A percentile compares a stretch with the other conserved stretches of the same genome.
Evolutionary conservation across 2,888 invertebrate genomes (phyloP).

Genomic region (Oscheius onirici): DNA sequence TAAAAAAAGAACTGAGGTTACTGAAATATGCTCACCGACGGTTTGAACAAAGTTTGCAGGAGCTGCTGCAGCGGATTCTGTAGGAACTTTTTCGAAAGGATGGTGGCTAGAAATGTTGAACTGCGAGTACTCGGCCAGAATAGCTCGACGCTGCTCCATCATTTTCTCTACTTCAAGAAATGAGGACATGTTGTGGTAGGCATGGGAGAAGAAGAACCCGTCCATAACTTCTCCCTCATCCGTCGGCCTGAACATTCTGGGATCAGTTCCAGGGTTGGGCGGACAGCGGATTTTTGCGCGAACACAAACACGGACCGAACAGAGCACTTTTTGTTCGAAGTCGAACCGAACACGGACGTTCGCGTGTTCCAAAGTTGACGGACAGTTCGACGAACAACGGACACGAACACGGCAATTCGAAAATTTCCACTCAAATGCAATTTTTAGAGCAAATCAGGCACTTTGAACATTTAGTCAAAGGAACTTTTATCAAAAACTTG

Average conservation of each 20-base stretch:
- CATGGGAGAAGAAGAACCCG: conserved; percentile 65
- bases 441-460: no score
- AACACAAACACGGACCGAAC: no score
- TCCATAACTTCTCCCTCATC: conserved; percentile 46
- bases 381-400: no score
- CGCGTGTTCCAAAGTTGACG: no score
- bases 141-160: conserved; percentile 49
- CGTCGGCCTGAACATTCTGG: conserved; percentile 1
- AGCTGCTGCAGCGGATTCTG: conserved; percentile 68
- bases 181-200: conserved; percentile 64
- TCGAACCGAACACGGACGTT: no score
- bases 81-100: conserved; percentile 66
- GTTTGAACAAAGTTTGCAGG: conserved; percentile 65
- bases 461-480: no score
- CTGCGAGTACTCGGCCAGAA: conserved; percentile 53
- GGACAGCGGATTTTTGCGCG: no score
- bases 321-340: no score
- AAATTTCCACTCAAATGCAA: no score
- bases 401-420: no score
- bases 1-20: conserved; percentile 16
- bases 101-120: conserved; percentile 68
- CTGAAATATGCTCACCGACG: conserved; percentile 5
- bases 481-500: no score
- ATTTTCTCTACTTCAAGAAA: conserved; percentile 66
- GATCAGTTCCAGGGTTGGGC: no score